Base-by-base conservation (phyloP, 2,888 invertebrate genomes). In the Drosophila testacea region DNA sequence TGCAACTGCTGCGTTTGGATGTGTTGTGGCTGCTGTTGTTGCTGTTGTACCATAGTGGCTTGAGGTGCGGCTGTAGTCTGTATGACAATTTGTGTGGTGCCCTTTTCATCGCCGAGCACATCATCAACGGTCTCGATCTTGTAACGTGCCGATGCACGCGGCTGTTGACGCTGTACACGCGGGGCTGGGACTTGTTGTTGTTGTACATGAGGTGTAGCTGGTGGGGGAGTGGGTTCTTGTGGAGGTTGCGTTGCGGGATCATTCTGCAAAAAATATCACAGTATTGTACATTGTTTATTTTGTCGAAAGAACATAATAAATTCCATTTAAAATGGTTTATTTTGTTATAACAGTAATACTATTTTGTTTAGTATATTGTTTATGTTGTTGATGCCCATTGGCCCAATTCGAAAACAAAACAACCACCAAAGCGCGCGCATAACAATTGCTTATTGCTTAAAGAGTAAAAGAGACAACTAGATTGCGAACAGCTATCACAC, bases 161-260 rank as follows among this genome's bases (percentile, higher is more conserved):
- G 91, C 59, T 91, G 91, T 72, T 91, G 91, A 74, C 91, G 91
- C 60, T 91, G 90, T 62, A 90, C 87, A 47, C 92, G 88, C 56
- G 92, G 91, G 42, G 92, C 83, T 68, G 91, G 83, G 67, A 91
- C 81, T 77, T 90, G 83, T 76, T 80, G 94, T 57, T 80, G 81
- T 89, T 83, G 83, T 83, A 83, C 83, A 75, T 81, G 85, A 63
- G 89, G 83, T 76, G 83, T 68, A 57, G 93, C 93, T 94, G 93
- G 93, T 94, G 93, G 94, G 94, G 93, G 95, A 94, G 94, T 94
- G 91, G 94, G 93, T 93, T 95, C 95, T 92, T 94, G 94, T 92
- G 94, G 94, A 90, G 94, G 94, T 93, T 94, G 94, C 92, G 94
- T 93, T 93, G 94, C 93, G 93, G 95, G 94, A 94, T 94, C 93